Base-by-base conservation (phyloP, 2,797 vertebrate species). In the Amblyraja radiata region DNA sequence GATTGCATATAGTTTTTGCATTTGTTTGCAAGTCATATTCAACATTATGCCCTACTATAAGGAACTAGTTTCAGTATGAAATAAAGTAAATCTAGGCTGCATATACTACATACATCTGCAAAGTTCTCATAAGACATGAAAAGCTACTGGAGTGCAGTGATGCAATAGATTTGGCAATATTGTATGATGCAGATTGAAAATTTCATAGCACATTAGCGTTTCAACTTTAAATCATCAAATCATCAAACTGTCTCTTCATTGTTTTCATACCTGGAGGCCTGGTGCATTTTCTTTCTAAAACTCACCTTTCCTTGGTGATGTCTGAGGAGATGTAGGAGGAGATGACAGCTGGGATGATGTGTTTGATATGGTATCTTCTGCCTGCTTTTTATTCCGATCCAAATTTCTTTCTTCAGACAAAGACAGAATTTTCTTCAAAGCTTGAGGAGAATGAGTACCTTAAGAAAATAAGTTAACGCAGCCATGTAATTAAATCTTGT, bases 361-460 rank as follows among this genome's bases (percentile, higher is more conserved):
- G 93, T 98, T 99, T 94, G 98, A 99, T 94, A 99, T 94, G 0
- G 97, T 94, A 93, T 99, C 99, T 94, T 99, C 99, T 73, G 97
- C 95, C 93, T 97, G 97, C 93, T 97, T 97, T 94, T 97, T 97
- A 94, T 98, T 98, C 92, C 97, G 96, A 25, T 99, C 98, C 94
- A 97, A 95, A 93, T 94, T 97, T 93, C 96, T 97, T 96, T 99
- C 99, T 96, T 99, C 99, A 0, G 99, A 99, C 95, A 99, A 96
- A 25, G 99, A 98, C 95, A 99, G 97, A 93, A 99, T 99, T 97
- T 99, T 99, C 97, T 99, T 99, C 96, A 99, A 97, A 95, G 98
- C 98, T 97, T 99, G 98, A 0, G 98, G 99, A 21, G 99, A 99
- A 94, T 98, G 99, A 94, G 98, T 99, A 94, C 99, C 99, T 99